Base-by-base conservation (phyloP, 2,797 vertebrate species). In the Pteronotus mesoamericanus region DNA sequence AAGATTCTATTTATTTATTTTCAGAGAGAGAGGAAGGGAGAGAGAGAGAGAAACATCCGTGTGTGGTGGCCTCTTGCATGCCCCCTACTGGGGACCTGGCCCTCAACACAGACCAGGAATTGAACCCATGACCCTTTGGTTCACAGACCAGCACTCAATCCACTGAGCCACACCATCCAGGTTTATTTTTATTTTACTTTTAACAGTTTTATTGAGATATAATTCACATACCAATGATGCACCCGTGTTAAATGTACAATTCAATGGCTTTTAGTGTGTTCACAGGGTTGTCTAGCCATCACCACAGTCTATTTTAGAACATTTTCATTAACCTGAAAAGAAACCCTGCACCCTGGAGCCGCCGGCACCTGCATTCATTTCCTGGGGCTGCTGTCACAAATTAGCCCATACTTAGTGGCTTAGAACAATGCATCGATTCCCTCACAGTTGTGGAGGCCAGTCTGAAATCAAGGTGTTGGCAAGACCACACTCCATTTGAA, bases 401-500 rank as follows among this genome's bases (percentile, higher is more conserved):
- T 32, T 12, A 46, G 16, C 24, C 5, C 21, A 34, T 9, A 9
- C 24, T 37, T 0, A 1, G 24, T 22, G 34, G 16, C 39, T 89
- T 42, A 19, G 93, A 57, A 83, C 24, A 42, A 55, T 12, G 16
- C 42, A 61, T 2, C 19, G 16, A 24, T 55, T 42, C 37, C 57
- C 2, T 44, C 14, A 8, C 21, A 5, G 53, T 8, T 32, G 12
- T 42, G 37, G 72, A 39, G 21, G 21, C 6, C 48, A 19, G n/a
- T 57, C 61, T 53, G 55, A 37, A 80, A 11, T 22, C 22, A 32
- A 46, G 39, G 32, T 4, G 8, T 9, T 9, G 6, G 5, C 34
- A 6, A 21, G 48, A 42, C 72, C 18, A 0, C 0, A 0, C 9
- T n/a, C 51, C 3, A 3, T 32, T 1, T 1, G 2, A 14, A 42